Evolutionary conservation across 2,797 vertebrate species (phyloP), one percentile per base, ranked within the genome.

Genomic region (Florisuga fusca): DNA sequence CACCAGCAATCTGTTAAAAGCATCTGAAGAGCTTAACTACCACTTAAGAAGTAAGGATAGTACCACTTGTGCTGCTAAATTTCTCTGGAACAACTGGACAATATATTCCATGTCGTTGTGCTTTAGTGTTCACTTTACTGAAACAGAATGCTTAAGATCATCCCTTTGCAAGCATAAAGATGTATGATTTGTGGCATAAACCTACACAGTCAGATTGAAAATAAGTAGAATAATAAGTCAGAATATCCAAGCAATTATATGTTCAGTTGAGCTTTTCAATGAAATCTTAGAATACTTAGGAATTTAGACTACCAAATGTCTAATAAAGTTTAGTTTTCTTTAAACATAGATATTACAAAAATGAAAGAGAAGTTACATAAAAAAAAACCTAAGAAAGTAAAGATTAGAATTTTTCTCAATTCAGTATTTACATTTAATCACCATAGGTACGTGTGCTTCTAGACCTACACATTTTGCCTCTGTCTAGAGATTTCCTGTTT

Each of bases 401-500:
- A 15, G 7, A 21, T 12, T 43, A 16, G 1, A 72, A n/a, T 6
- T 21, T 10, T 41, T 46, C 29, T 13, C 4, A 77, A 71, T 36
- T 33, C n/a, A 80, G 26, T 21, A 26, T 18, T 55, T 20, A 3
- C 1, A n/a, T 33, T 31, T 61, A 31, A 58, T 43, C 25, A 14
- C 18, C 33, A 27, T 0, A 67, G 10, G 41, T 12, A 12, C 2
- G 2, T 0, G 11, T 15, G 29, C 26, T 64, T 48, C 64, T 61
- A 20, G 29, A 78, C 13, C 55, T 33, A 20, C 2, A 36, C 23
- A 36, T 48, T 15, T 34, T 53, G 26, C 41, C 19, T 58, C 16
- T 27, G 13, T 16, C 25, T 58, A 58, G 23, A 12, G 7, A 43
- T 53, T 62, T 48, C 13, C 21, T n/a, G 3, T 21, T 45, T 0